Conservation (phyloP, 2,113 vertebrate species). For the Sialia sialis region DNA sequence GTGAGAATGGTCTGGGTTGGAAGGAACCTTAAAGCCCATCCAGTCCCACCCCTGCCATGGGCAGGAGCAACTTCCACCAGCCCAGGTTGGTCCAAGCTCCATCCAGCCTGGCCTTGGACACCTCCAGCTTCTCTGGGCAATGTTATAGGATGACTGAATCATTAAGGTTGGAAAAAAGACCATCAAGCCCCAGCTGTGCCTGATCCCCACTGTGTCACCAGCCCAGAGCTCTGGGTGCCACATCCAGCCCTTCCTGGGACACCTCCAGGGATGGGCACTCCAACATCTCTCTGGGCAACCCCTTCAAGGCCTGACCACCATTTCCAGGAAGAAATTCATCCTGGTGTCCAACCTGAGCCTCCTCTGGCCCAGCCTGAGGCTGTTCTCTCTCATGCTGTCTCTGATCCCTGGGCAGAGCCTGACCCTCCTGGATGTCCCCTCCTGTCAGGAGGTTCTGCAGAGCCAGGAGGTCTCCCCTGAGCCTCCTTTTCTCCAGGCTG, state of each 20-base stretch:
- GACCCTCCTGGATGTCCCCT: background rate
- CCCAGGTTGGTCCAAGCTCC: background rate
- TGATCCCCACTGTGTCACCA: accelerated
- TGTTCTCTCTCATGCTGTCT: background rate
- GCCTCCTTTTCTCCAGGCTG: background rate
- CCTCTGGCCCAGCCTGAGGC: background rate
- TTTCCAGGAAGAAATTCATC: background rate
- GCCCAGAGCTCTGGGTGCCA: background rate
- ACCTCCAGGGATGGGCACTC: background rate
- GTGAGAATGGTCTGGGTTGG: background rate
- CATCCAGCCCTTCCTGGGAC: accelerated
- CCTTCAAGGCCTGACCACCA: background rate
- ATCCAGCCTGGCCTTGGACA: accelerated
- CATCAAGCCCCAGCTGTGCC: accelerated
- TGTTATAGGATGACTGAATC: background rate
- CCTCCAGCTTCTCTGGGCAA: background rate
- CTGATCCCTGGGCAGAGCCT: background rate
- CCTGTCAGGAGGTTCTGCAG: background rate
- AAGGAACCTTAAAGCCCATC: background rate
- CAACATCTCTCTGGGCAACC: background rate
- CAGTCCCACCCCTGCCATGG: too few species aligned
- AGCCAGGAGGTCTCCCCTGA: background rate
- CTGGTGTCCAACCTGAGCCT: background rate
- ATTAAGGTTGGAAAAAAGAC: background rate
- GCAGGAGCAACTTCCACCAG: accelerated